Evolutionary conservation across 2,113 vertebrate species (phyloP).

Genomic region (Trinectes maculatus): DNA sequence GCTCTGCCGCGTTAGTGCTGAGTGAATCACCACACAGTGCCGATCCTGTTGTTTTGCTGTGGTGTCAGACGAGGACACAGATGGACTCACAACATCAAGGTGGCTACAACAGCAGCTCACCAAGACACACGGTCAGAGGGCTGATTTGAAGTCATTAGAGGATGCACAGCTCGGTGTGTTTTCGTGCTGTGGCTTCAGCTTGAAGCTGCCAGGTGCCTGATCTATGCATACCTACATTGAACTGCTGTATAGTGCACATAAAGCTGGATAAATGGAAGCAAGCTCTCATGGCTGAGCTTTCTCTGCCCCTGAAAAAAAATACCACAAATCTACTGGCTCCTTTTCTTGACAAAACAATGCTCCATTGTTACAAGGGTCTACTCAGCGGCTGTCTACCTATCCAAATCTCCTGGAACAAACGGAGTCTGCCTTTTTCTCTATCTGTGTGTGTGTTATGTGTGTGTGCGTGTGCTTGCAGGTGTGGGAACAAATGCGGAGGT

Average conservation of each 20-base stretch:
- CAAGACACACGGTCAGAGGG: constrained; percentile 27
- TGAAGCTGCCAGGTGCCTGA: constrained; percentile 15
- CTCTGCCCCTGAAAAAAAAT: constrained; percentile 2
- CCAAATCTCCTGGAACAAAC: constrained; percentile 61
- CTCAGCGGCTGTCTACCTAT: constrained; percentile 43
- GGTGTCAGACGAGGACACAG: constrained; percentile 33
- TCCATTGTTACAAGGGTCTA: constrained; percentile 61
- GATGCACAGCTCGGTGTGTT: constrained; percentile 18
- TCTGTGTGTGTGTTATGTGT: not conserved
- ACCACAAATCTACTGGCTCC: constrained; percentile 7
- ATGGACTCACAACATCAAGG: constrained; percentile 41
- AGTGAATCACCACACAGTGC: constrained; percentile 65
- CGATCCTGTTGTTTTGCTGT: constrained; percentile 24
- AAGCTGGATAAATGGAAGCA: constrained; percentile 35
- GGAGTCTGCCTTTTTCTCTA: not conserved
- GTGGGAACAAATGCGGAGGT: constrained; percentile 62
- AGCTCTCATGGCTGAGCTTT: constrained; percentile 52
- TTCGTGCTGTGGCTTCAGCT: constrained; percentile 13
- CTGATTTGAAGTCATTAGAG: constrained; percentile 40
- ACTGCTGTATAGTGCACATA: constrained; percentile 27
- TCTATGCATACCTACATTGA: constrained; percentile 29
- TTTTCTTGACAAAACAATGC: constrained; percentile 65
- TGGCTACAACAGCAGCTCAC: constrained; percentile 24
- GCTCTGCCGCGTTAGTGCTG: constrained; percentile 22
- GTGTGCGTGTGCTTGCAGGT: constrained; percentile 47